These are phyloP conservation scores for Zygothrica quintamaculata DNA, from an alignment of 2,888 invertebrate species.

Conservation along the genomic window DNA sequence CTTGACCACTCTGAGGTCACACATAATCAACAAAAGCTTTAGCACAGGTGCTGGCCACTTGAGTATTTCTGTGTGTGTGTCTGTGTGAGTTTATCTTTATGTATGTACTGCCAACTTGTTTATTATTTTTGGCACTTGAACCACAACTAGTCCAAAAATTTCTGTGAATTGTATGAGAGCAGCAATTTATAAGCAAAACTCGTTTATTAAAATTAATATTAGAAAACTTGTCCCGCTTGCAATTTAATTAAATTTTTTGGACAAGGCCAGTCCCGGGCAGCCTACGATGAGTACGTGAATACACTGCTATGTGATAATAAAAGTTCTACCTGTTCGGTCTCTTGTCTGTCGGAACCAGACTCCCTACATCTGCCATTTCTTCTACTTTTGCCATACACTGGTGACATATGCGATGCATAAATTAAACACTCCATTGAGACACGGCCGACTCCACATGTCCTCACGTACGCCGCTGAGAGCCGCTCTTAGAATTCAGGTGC, in stretches of 20 bases:
- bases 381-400: slow-evolving; percentile 22
- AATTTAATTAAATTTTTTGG: slow-evolving; percentile 77
- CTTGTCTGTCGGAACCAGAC: background rate
- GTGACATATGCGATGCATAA: slow-evolving; percentile 77
- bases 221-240: slow-evolving; percentile 49
- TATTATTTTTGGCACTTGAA: slow-evolving; percentile 40
- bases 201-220: slow-evolving; percentile 39
- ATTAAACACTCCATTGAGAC: slow-evolving; percentile 71
- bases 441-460: slow-evolving; percentile 43
- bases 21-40: background rate
- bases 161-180: slow-evolving; percentile 9
- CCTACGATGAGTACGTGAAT: slow-evolving; percentile 50
- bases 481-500: slow-evolving; percentile 42
- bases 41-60: slow-evolving; percentile 9
- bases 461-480: slow-evolving; percentile 50
- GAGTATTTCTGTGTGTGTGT: background rate
- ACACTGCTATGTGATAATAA: slow-evolving; percentile 11
- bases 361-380: background rate
- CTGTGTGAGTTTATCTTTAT: too few relatives aligned
- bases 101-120: slow-evolving; percentile 35
- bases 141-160: slow-evolving; percentile 20
- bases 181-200: slow-evolving; percentile 25
- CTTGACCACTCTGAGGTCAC: background rate
- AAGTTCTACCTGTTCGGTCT: slow-evolving; percentile 17
- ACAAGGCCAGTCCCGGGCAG: slow-evolving; percentile 25